Evolutionary conservation across 2,797 vertebrate species (phyloP).

Genomic region (Lutjanus campechanus): DNA sequence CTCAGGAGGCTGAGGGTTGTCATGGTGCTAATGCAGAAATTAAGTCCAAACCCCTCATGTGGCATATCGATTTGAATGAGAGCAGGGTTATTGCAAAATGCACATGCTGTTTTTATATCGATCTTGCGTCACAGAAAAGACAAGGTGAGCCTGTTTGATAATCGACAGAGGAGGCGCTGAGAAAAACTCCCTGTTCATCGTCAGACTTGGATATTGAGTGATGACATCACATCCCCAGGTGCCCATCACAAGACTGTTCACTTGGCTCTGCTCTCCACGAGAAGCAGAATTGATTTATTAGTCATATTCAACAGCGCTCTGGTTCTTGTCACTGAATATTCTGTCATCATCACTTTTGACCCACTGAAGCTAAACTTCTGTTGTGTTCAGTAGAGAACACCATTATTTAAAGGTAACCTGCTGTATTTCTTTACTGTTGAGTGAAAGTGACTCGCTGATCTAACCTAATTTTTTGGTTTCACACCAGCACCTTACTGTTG

Average conservation of each 20-base stretch:
- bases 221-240: slow-evolving; percentile 68
- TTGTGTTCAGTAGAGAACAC: background rate
- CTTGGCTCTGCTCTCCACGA: slow-evolving; percentile 46
- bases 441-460: background rate
- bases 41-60: slow-evolving; percentile 53
- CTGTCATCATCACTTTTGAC: slow-evolving; percentile 36
- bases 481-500: background rate
- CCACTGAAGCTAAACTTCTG: slow-evolving; percentile 7
- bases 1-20: slow-evolving; percentile 54
- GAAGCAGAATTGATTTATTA: slow-evolving; percentile 50
- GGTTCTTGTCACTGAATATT: slow-evolving; percentile 57
- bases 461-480: background rate
- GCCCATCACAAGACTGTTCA: slow-evolving; percentile 55
- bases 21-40: slow-evolving; percentile 64
- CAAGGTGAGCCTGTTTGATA: slow-evolving; percentile 65
- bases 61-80: slow-evolving; percentile 55
- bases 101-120: slow-evolving; percentile 63
- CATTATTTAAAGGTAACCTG: background rate
- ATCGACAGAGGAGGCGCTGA: slow-evolving; percentile 61
- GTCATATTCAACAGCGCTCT: slow-evolving; percentile 45
- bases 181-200: slow-evolving; percentile 71
- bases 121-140: slow-evolving; percentile 58
- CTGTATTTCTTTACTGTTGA: background rate
- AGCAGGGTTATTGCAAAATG: slow-evolving; percentile 49
- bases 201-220: slow-evolving; percentile 65